Base-by-base conservation (phyloP, 2,797 vertebrate species). In the Threskiornis aethiopicus region DNA sequence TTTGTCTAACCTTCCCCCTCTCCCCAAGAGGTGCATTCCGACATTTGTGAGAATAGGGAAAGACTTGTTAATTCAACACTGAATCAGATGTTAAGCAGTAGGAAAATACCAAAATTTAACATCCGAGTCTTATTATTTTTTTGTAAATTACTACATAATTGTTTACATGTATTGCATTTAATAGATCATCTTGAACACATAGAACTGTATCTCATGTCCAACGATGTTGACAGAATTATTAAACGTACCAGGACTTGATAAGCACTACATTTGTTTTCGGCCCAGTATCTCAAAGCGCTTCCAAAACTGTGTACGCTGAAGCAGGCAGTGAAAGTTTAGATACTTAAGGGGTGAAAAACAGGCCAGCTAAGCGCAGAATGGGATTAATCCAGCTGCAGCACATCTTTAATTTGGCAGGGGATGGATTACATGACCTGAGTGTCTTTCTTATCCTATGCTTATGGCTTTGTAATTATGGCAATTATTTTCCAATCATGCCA, bases 1-100 rank as follows among this genome's bases (percentile, higher is more conserved):
- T 91, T 98, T 71, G 84, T 86, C 71, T 89, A 78, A 87, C 89
- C 57, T 92, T 87, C 39, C 29, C 51, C 19, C 54, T 78, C 54
- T 86, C 41, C 55, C 79, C 62, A 86, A 0, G 12, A 92, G 58
- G 61, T 54, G 64, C 84, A 78, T 93, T 95, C 67, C 78, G 92
- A 96, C 64, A 89, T 90, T 94, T 92, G 78, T 89, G 46, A 95
- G 94, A 97, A 85, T 87, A 95, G 85, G 33, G 75, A 77, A 72
- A 82, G 77, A 71, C 83, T 84, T 92, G 89, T 93, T 95, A 96
- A 92, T 93, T 93, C 89, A 90, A 62, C 5, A 46, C 47, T 55
- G 77, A 94, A 97, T 87, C 67, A 91, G 66, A 94, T 54, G 39
- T 42, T 65, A 91, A 90, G 85, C 64, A 95, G 91, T 17, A 84